Conservation (phyloP, 2,888 invertebrate genomes). For the Hedya salicella region DNA sequence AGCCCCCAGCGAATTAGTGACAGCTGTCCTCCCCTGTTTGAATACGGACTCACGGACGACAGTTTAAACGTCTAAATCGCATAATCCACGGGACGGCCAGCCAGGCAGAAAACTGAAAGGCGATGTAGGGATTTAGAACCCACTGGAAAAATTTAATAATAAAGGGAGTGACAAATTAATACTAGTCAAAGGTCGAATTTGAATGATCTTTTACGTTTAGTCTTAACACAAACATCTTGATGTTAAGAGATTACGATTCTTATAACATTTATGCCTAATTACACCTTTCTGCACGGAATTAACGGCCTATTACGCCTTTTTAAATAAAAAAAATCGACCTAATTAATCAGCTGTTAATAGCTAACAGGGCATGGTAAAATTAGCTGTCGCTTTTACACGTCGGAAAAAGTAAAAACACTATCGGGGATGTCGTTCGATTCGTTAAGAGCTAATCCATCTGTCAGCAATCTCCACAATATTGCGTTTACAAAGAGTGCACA, state of each 20-base stretch:
- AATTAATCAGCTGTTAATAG: no score
- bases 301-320: no score
- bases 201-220: no score
- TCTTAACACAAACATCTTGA: no score
- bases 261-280: no score
- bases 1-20: conserved; percentile 61
- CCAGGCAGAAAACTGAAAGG: conserved; percentile 59
- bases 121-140: conserved; percentile 51
- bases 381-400: no score
- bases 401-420: conserved; percentile 13
- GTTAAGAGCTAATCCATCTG: conserved; percentile 42
- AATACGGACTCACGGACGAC: conserved; percentile 59
- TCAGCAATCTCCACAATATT: conserved; percentile 50
- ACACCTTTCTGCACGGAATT: no score
- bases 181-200: conserved; percentile 10
- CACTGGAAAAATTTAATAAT: conserved; percentile 33
- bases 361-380: no score
- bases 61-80: conserved; percentile 76
- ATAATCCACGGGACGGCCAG: conserved; percentile 73
- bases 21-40: conserved; percentile 67
- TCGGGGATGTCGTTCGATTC: conserved; percentile 26
- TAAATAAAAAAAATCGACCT: no score
- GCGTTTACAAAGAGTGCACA: conserved; percentile 59
- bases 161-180: conserved; percentile 51
- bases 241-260: no score